A percentile compares a stretch with the other conserved stretches of the same genome.
Conservation (phyloP, 2,888 invertebrate genomes). For the Plebejus anna region DNA sequence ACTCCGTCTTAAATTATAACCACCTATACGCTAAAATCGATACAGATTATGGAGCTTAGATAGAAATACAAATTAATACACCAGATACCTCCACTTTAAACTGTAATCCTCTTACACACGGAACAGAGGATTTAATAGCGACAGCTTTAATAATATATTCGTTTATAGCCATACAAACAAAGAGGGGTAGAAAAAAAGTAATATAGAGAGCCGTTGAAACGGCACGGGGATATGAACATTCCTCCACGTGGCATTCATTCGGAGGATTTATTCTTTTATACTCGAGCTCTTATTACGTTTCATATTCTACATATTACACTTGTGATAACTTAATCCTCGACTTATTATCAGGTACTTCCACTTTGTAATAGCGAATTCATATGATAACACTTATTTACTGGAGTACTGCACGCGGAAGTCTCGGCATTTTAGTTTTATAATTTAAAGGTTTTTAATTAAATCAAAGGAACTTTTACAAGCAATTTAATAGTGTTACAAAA, state of each 20-base stretch:
- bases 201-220: slow-evolving; percentile 11
- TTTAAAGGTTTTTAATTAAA: neutral
- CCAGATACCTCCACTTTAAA: neutral
- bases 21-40: slow-evolving; percentile 2
- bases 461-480: no score
- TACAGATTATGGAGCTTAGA: slow-evolving; percentile 4
- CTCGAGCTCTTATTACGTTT: slow-evolving; percentile 16
- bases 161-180: slow-evolving; percentile 15
- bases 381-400: neutral
- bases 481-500: no score
- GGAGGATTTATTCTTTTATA: slow-evolving; percentile 17
- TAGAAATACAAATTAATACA: slow-evolving; percentile 13
- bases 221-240: slow-evolving; percentile 11
- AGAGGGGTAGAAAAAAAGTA: slow-evolving; percentile 18
- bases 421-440: neutral
- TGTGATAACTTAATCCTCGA: slow-evolving; percentile 9
- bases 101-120: neutral
- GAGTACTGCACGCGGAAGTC: neutral
- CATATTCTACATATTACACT: slow-evolving; percentile 17
- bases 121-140: neutral
- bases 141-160: slow-evolving; percentile 17
- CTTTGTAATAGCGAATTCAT: neutral
- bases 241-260: slow-evolving; percentile 17
- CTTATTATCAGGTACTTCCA: slow-evolving; percentile 8
- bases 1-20: slow-evolving; percentile 1